Evolutionary conservation across 2,888 invertebrate genomes (phyloP).

Genomic region (Hemithea aestivaria): DNA sequence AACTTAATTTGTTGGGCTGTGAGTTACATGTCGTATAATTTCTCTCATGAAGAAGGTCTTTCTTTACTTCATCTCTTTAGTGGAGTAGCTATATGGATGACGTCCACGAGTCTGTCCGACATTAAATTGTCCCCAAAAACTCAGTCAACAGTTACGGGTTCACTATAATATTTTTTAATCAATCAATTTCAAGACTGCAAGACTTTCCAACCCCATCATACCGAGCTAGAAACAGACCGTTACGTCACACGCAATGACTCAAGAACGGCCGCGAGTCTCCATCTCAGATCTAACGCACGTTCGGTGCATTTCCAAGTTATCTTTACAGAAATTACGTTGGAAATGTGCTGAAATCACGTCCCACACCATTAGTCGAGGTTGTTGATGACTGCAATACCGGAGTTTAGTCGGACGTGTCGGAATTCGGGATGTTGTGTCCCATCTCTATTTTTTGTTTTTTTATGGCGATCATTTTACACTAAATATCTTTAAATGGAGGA

Average conservation of each 20-base stretch:
- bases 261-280: constrained; percentile 11
- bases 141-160: too few species aligned
- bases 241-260: constrained; percentile 29
- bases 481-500: too few species aligned
- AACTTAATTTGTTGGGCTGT: too few species aligned
- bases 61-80: too few species aligned
- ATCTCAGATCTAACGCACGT: constrained; percentile 20
- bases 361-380: constrained; percentile 4
- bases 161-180: too few species aligned
- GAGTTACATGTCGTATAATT: too few species aligned
- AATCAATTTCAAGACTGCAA: too few species aligned
- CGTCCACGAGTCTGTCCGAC: too few species aligned
- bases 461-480: too few species aligned
- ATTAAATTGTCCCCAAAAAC: too few species aligned
- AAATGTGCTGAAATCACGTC: background rate
- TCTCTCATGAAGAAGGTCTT: too few species aligned
- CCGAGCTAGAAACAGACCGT: constrained; percentile 27
- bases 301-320: constrained; percentile 23
- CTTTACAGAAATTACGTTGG: constrained; percentile 21
- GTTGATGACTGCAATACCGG: constrained; percentile 1
- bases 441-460: constrained; percentile 3
- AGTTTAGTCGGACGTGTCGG: constrained; percentile 12
- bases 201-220: constrained; percentile 2
- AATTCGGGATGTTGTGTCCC: constrained; percentile 11
- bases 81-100: too few species aligned